Percentiles rank a stretch among this genome's conserved stretches.
phyloP scores from a whole-genome alignment of 2,797 vertebrate species.

The Falco concolor region DNA sequence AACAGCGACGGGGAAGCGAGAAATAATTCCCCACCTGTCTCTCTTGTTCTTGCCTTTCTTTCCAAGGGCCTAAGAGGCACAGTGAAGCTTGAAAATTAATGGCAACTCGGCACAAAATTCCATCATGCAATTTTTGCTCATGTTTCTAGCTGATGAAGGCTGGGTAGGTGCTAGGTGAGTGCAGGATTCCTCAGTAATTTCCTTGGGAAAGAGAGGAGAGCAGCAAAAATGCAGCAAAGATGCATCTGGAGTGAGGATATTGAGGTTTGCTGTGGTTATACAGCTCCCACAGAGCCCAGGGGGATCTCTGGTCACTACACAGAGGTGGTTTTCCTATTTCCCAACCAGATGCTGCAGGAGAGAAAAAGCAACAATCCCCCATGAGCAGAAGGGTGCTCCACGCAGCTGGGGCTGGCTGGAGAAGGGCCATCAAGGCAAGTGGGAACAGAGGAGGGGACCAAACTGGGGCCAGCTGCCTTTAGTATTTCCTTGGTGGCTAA shows the following conservation, averaged over 20 bases:
- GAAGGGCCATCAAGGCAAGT: neutral
- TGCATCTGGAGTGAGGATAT: neutral
- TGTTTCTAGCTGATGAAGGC: neutral
- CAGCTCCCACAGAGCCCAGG: neutral
- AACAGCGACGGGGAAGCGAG: neutral
- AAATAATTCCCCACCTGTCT: neutral
- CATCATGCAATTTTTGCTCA: neutral
- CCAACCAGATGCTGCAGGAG: neutral
- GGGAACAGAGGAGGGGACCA: neutral
- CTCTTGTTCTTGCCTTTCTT: neutral
- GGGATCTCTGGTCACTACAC: neutral
- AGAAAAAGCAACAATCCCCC: accelerated
- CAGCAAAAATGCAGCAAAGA: neutral
- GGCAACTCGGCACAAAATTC: neutral
- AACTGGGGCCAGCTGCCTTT: neutral
- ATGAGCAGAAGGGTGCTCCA: accelerated
- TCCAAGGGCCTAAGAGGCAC: neutral
- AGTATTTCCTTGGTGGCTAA: neutral
- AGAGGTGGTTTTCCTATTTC: neutral
- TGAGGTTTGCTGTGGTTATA: neutral
- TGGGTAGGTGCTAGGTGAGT: neutral
- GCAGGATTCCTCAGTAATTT: neutral
- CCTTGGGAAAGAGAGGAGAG: neutral
- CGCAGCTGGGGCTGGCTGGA: neutral
- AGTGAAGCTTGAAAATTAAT: neutral